A percentile compares a stretch with the other conserved stretches of the same genome.
Evolutionary conservation across 2,113 vertebrate species (phyloP).

Genomic region (Rostratula benghalensis): DNA sequence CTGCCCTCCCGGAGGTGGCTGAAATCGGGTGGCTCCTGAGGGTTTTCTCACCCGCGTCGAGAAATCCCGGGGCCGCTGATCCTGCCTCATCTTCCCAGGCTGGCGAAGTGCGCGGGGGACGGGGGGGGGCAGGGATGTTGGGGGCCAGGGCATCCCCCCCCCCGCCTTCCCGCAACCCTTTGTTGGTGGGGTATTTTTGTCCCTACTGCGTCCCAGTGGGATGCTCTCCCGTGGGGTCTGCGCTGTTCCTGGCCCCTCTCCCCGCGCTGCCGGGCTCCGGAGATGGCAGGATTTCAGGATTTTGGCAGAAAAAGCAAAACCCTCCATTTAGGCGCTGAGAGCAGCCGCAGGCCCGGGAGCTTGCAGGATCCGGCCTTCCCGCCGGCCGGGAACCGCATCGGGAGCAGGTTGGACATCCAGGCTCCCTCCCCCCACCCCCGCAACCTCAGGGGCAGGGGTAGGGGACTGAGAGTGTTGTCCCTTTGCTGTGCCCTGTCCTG

Average conservation of each 20-base stretch:
- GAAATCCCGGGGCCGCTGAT: not conserved
- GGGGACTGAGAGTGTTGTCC: not conserved
- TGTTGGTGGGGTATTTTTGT: too few relatives aligned
- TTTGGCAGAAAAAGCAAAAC: not conserved
- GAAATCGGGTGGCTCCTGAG: not conserved
- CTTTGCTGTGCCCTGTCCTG: fast-evolving
- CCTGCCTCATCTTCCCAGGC: not conserved
- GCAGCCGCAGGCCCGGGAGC: not conserved
- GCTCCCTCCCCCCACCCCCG: too few relatives aligned
- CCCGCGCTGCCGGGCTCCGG: fast-evolving
- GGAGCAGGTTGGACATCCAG: not conserved
- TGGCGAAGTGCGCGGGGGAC: fast-evolving
- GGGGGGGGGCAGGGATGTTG: fast-evolving
- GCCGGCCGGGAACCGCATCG: fast-evolving
- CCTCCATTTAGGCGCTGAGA: not conserved
- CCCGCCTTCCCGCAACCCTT: too few relatives aligned
- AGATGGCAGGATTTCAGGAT: not conserved
- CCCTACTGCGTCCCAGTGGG: fast-evolving
- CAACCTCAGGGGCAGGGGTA: too few relatives aligned
- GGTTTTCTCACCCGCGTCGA: fast-evolving
- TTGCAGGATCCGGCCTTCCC: not conserved
- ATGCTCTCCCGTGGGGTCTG: fast-evolving
- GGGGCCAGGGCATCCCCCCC: fast-evolving
- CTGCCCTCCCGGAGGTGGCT: not conserved
- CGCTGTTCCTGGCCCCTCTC: fast-evolving